Evolutionary conservation across 1,140 invertebrate genomes (phyloP), one percentile per base, ranked within the genome.

Genomic region (Lucilia cuprina): DNA sequence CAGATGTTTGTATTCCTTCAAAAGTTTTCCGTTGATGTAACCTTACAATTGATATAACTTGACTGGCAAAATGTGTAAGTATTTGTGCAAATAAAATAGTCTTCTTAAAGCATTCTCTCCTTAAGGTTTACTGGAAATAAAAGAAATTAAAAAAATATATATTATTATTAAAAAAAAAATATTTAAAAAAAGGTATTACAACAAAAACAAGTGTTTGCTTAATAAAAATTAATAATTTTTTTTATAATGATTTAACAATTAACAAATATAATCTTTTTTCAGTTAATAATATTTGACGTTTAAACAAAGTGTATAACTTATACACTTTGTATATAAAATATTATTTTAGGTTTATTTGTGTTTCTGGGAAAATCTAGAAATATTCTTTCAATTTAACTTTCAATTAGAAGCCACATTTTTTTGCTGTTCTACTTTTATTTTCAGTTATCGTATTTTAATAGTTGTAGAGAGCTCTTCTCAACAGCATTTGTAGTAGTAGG

Each of bases 111-210:
- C 14, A n/a, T 30, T 30, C 25, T 65, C 25, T 65, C 60, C 60
- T 65, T 65, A 65, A 65, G 60, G 60, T 65, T 65, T 65, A n/a
- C 60, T 65, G 60, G n/a, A 65, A 65, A 65, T 65, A 65, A n/a
- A 19, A 19, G 7, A 65, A 65, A 65, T 7, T 14, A 65, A 65
- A 65, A 1, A 30, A 30, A 2, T 30, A 30, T 2, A 30, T 30
- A 30, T 30, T 65, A n/a, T 5, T 17, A 14, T 14, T 5, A n/a
- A 19, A 19, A 65, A 19, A 65, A 65, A 65, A 8, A 17, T 65
- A n/a, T 65, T 65, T 17, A 19, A n/a, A 19, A 30, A 65, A n/a
- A 3, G 25, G 2, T 0, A 19, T 49, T 49, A 30, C 1, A 2
- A n/a, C 25, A 65, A n/a, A 19, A 65, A n/a, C 60, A 65, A 65